These are phyloP conservation scores for Protobothrops flavoviridis DNA, from an alignment of 2,113 vertebrate genomes.

Conservation along the genomic window DNA sequence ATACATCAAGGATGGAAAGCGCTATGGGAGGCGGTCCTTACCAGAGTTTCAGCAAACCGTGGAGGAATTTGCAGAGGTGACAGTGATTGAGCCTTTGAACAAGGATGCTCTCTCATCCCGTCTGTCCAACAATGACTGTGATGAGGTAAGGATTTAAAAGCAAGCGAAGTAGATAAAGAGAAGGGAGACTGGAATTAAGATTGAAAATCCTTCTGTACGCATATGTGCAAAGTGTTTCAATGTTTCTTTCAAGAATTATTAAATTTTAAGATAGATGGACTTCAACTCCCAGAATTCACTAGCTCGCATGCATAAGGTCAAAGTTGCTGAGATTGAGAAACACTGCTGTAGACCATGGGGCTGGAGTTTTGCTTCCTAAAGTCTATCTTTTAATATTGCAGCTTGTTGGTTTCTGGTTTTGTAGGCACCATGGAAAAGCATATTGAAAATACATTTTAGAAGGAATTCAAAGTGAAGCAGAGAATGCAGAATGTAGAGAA, in stretches of 20 bases:
- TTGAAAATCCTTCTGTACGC: not conserved
- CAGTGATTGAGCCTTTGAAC: conserved; percentile 53
- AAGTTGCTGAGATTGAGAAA: not conserved
- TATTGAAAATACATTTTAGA: not conserved
- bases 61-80: conserved; percentile 72
- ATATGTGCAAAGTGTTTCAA: too few relatives aligned
- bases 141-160: conserved; percentile 75
- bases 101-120: conserved; percentile 62
- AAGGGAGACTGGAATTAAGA: not conserved
- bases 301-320: not conserved
- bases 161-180: not conserved
- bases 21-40: conserved; percentile 87
- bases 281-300: not conserved
- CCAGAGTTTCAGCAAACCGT: conserved; percentile 78
- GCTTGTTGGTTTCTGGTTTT: not conserved
- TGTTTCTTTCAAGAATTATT: not conserved
- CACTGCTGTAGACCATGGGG: not conserved
- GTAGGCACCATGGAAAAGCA: not conserved
- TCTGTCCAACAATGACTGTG: conserved; percentile 65
- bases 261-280: not conserved
- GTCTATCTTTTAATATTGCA: not conserved
- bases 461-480: not conserved
- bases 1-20: conserved; percentile 89
- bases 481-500: not conserved
- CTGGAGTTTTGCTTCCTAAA: not conserved